Evolutionary conservation across 2,888 invertebrate genomes (phyloP).

Genomic region (Conops quadrifasciatus): DNA sequence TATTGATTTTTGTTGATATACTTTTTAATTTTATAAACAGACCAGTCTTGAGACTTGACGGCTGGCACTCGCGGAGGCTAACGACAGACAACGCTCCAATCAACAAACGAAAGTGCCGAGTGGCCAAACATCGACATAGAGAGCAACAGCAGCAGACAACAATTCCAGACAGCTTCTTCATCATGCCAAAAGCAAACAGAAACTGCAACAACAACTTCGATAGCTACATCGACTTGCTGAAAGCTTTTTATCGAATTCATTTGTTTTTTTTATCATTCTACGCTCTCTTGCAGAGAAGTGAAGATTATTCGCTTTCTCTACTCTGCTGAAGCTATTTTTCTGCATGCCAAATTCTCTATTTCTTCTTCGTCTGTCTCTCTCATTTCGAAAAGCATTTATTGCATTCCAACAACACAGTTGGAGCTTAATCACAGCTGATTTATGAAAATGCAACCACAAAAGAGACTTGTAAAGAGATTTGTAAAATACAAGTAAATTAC

Average conservation of each 20-base stretch:
- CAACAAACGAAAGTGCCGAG: not conserved
- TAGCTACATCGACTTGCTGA: constrained; percentile 8
- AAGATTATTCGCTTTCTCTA: too few relatives aligned
- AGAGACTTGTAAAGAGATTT: too few relatives aligned
- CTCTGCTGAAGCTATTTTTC: too few relatives aligned
- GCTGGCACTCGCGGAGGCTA: not conserved
- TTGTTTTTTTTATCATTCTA: too few relatives aligned
- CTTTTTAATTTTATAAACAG: not conserved
- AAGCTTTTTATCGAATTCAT: constrained; percentile 2
- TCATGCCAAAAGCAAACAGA: constrained; percentile 43
- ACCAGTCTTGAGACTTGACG: constrained; percentile 17
- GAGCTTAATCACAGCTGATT: too few relatives aligned
- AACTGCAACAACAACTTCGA: constrained; percentile 41
- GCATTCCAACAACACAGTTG: too few relatives aligned
- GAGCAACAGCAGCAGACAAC: not conserved
- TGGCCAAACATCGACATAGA: not conserved
- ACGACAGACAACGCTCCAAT: constrained; percentile 11
- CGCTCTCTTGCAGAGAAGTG: too few relatives aligned
- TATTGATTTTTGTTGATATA: constrained; percentile 6
- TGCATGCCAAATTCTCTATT: too few relatives aligned
- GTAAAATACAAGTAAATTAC: too few relatives aligned
- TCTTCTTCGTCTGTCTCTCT: too few relatives aligned
- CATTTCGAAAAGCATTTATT: too few relatives aligned
- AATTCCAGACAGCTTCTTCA: constrained; percentile 39
- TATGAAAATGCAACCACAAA: too few relatives aligned